phyloP scores from a whole-genome alignment of 2,113 vertebrate genomes.

The Prinia subflava region DNA sequence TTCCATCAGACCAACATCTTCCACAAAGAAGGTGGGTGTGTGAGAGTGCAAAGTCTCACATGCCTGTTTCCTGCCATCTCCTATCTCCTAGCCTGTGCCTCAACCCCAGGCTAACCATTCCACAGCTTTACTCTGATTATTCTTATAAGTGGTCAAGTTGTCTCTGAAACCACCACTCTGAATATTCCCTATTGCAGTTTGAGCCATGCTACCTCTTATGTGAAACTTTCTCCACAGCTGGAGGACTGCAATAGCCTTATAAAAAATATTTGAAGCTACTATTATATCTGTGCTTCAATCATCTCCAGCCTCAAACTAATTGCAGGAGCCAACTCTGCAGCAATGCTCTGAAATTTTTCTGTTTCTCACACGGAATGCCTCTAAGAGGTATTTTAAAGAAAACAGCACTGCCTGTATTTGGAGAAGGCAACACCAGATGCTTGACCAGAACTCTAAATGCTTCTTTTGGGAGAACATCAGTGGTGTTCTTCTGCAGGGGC shows the following conservation, averaged over 20 bases:
- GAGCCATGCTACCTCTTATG: neutral
- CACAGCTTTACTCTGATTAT: neutral
- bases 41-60: neutral
- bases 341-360: neutral
- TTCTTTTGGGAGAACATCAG: neutral
- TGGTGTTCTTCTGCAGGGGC: neutral
- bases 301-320: neutral
- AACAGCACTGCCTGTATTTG: neutral
- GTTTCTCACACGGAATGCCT: neutral
- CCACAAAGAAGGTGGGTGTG: neutral
- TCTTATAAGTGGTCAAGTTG: neutral
- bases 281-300: neutral
- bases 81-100: neutral
- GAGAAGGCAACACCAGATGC: neutral
- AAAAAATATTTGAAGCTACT: neutral
- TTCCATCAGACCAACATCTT: neutral
- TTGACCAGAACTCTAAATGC: neutral
- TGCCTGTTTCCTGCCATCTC: neutral
- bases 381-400: neutral
- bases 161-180: no score
- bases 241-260: neutral
- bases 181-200: neutral
- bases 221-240: neutral
- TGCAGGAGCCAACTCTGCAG: accelerated
- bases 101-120: neutral